These are phyloP conservation scores for Ceyx margarethae DNA, from an alignment of 2,113 vertebrate genomes.

Conservation along the genomic window DNA sequence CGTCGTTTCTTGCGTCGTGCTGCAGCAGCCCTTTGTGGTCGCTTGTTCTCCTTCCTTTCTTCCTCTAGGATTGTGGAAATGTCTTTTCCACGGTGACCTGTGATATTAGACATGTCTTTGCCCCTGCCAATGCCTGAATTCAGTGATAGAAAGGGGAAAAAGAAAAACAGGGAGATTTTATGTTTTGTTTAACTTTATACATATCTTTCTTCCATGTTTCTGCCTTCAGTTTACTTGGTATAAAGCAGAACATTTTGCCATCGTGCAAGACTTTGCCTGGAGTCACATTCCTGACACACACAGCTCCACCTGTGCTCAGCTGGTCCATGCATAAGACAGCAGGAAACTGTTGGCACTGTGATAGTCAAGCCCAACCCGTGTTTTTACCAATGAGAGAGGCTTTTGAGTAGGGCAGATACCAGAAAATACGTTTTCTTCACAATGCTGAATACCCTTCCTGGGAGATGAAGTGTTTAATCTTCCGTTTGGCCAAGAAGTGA, in stretches of 20 bases:
- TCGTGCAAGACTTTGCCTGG: neutral
- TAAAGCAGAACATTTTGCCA: neutral
- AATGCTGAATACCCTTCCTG: neutral
- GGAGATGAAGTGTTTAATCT: neutral
- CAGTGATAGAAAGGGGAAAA: neutral
- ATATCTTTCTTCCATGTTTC: neutral
- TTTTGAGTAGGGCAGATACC: neutral
- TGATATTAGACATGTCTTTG: conserved; percentile 85
- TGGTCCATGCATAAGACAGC: neutral
- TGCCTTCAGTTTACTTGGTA: neutral
- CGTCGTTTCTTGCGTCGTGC: conserved; percentile 85
- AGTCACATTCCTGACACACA: neutral
- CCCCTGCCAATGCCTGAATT: conserved; percentile 77
- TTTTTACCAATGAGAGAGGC: accelerated
- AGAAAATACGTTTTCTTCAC: neutral
- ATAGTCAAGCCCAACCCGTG: neutral
- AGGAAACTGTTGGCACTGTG: neutral
- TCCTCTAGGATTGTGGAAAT: conserved; percentile 92
- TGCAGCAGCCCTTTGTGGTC: conserved; percentile 76
- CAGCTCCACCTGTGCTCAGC: neutral
- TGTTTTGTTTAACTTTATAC: neutral
- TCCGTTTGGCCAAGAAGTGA: neutral
- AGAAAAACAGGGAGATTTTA: neutral
- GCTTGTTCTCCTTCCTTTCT: conserved; percentile 85
- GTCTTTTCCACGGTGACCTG: conserved; percentile 91